A percentile compares a stretch with the other conserved stretches of the same genome.
Evolutionary conservation across 2,888 invertebrate species (phyloP).

Genomic region (Drosophila meridiana): DNA sequence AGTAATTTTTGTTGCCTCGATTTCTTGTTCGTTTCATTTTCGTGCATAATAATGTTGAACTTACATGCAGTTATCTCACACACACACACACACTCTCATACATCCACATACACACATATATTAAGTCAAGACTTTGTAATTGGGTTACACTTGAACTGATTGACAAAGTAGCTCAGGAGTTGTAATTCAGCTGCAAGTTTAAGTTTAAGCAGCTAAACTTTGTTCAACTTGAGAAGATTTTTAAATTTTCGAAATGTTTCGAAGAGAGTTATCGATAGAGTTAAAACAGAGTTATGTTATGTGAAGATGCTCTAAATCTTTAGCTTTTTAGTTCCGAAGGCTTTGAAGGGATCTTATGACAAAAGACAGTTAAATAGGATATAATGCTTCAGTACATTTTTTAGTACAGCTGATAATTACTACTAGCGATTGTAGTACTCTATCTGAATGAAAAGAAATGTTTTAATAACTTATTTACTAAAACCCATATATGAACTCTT

Average conservation of each 20-base stretch:
- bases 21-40: constrained; percentile 67
- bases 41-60: constrained; percentile 75
- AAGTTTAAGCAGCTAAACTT: background rate
- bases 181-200: background rate
- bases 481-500: too few species aligned
- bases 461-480: too few species aligned
- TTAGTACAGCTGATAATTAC: too few species aligned
- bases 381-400: too few species aligned
- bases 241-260: background rate
- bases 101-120: background rate
- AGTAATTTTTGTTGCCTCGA: constrained; percentile 65
- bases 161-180: background rate
- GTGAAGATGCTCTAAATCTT: background rate
- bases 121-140: constrained; percentile 23
- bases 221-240: background rate
- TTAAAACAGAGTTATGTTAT: background rate
- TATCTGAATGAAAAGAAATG: too few species aligned
- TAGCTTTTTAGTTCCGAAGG: too few species aligned
- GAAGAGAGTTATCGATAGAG: background rate
- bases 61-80: constrained; percentile 52
- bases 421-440: too few species aligned
- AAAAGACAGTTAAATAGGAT: too few species aligned
- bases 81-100: constrained; percentile 10
- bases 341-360: too few species aligned
- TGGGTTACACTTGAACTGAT: constrained; percentile 22